These are phyloP conservation scores for Onthophagus taurus DNA, from an alignment of 1,140 invertebrate genomes.

Conservation along the genomic window DNA sequence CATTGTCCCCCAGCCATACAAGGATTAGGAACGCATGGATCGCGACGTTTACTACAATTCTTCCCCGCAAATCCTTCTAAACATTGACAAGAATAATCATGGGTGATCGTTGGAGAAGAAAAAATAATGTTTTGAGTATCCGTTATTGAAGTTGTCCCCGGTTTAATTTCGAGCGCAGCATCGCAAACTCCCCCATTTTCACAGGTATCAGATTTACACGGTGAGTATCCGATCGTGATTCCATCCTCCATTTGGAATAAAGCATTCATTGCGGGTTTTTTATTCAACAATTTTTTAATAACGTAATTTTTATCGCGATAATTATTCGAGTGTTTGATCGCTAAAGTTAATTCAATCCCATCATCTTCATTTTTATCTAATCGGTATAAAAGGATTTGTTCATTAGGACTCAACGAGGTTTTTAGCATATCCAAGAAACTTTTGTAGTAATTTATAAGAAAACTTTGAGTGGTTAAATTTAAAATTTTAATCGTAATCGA, in stretches of 20 bases:
- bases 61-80: conserved; percentile 65
- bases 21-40: conserved; percentile 86
- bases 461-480: conserved; percentile 62
- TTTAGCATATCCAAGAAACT: conserved; percentile 62
- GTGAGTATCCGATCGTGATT: conserved; percentile 55
- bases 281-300: conserved; percentile 50
- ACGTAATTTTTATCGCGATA: conserved; percentile 54
- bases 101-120: conserved; percentile 65
- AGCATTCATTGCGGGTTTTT: conserved; percentile 51
- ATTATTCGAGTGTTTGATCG: conserved; percentile 41
- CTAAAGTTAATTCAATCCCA: conserved; percentile 61
- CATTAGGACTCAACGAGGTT: conserved; percentile 49
- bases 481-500: conserved; percentile 66
- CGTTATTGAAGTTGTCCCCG: conserved; percentile 57
- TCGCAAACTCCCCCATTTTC: conserved; percentile 69
- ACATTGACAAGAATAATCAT: conserved; percentile 73
- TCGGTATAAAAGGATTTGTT: conserved; percentile 60
- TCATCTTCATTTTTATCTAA: conserved; percentile 49
- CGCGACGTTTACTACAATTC: conserved; percentile 73
- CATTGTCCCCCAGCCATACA: conserved; percentile 75
- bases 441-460: conserved; percentile 65
- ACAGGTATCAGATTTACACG: conserved; percentile 59
- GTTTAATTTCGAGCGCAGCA: conserved; percentile 56
- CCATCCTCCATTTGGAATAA: conserved; percentile 49
- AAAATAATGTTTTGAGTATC: conserved; percentile 71